Conservation (phyloP, 2,888 invertebrate genomes). For the Ischnus inquisitorius region DNA sequence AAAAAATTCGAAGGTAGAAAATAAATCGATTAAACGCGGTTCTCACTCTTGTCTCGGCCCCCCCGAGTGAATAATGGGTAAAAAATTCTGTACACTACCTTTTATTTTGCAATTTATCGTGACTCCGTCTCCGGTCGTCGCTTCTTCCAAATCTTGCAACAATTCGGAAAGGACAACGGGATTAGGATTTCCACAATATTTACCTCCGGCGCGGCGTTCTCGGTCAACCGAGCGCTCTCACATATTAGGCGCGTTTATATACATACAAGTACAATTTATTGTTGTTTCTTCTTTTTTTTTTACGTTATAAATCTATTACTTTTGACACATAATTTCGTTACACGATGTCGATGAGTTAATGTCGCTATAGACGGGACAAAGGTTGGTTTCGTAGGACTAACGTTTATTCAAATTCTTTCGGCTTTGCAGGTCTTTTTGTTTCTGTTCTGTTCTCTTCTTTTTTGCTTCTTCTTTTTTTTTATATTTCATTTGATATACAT, state of each 20-base stretch:
- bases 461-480: constrained; percentile 10
- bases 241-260: constrained; percentile 26
- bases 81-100: not conserved
- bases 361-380: constrained; percentile 49
- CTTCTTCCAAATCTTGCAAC: not conserved
- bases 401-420: constrained; percentile 55
- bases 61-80: not conserved
- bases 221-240: not conserved
- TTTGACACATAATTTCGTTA: constrained; percentile 80
- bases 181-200: not conserved
- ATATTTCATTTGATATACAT: constrained; percentile 59
- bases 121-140: not conserved
- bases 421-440: constrained; percentile 21
- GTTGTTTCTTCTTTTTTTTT: constrained; percentile 75
- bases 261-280: constrained; percentile 81
- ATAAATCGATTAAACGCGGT: too few relatives aligned
- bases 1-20: too few relatives aligned
- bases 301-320: constrained; percentile 82
- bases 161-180: not conserved
- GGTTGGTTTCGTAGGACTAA: constrained; percentile 28
- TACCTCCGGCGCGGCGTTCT: too few relatives aligned
- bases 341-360: constrained; percentile 56
- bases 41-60: too few relatives aligned
- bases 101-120: not conserved
- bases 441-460: not conserved